Base-by-base conservation (phyloP, 2,888 invertebrate species). In the Imbricaverruca yamaguchii region DNA sequence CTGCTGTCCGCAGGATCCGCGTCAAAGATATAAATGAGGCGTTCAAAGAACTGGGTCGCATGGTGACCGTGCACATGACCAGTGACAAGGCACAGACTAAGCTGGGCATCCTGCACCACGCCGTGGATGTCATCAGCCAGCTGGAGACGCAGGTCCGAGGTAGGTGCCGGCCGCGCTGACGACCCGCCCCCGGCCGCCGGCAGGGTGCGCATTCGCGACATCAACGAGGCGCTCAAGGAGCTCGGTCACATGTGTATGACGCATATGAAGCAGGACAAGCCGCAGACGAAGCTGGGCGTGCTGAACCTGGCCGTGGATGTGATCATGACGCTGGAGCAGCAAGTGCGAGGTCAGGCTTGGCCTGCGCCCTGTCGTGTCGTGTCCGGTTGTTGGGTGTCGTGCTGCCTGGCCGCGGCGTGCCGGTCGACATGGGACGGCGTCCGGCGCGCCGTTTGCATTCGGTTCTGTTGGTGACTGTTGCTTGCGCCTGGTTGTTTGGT, bases 281-380 rank as follows among this genome's bases (percentile, higher is more conserved):
- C 97, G 84, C 96, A 98, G 89, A 99, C 98, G 82, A 98, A 99
- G 89, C 91, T 98, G 82, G 97, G 97, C 85, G 97, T 98, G 85
- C 91, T 98, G 84, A 98, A 98, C 88, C 97, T 97, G 93, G 98
- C 98, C 81, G 98, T 98, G 61, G 96, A 97, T 89, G 97, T 98
- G 85, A 98, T 98, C 86, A 98, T 98, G 92, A 94, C 95, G 80
- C 89, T 98, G 84, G 98, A 98, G 88, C 95, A 96, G 88, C 98
- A 98, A 93, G 98, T 98, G 86, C 91, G 96, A 91, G 95, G 95
- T 95, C 86, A 87, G 87, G 86, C 59, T n/a, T 9, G 7, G 69
- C n/a, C 53, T 12, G 15, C 18, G 61, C 21, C 74, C 59, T 39
- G n/a, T 23, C 12, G 23, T 23, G 53, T 80, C 10, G 77, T 55